Base-by-base conservation (phyloP, 2,888 invertebrate species). In the Fragum whitleyi region DNA sequence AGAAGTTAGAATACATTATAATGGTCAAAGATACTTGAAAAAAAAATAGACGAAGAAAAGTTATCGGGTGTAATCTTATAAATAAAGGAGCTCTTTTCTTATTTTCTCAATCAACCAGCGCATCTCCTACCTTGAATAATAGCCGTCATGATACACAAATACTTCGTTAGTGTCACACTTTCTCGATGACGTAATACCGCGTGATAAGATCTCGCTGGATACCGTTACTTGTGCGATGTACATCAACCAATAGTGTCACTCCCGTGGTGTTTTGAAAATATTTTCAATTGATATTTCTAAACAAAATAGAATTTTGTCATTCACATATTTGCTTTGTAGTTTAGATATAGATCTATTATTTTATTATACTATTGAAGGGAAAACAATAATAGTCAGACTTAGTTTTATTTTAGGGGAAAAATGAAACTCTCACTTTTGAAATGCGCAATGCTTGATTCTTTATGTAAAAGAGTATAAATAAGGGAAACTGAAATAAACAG, bases 131-230 rank as follows among this genome's bases (percentile, higher is more conserved):
- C 5, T 42, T 16, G 42, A 47, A 65, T 65, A 65, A 65, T 65
- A 36, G 42, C 65, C 65, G 65, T 26, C 42, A 65, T 16, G 73
- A 73, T 73, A 73, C 73, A 73, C 73, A 73, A 75, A 79, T 79
- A 71, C 62, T 62, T 72, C 74, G 74, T 83, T 77, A 77, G 74
- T 80, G 79, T 79, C 77, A 77, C 75, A 70, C 39, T 74, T 65
- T 71, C 42, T 75, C 69, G 47, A 61, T 80, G 80, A 69, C 77
- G 53, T 72, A 77, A 81, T 65, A 21, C 29, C 29, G 21, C 51
- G 21, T 32, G 73, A 65, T 65, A 73, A 39, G 42, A 65, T 65
- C 65, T 65, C 65, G 65, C 42, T 23, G 59, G 21, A 39, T 42
- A 59, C 72, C 59, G 72, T 72, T 72, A 72, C 59, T 39, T 32